Conservation (phyloP, 2,113 vertebrate species). For the Lathamus discolor region DNA sequence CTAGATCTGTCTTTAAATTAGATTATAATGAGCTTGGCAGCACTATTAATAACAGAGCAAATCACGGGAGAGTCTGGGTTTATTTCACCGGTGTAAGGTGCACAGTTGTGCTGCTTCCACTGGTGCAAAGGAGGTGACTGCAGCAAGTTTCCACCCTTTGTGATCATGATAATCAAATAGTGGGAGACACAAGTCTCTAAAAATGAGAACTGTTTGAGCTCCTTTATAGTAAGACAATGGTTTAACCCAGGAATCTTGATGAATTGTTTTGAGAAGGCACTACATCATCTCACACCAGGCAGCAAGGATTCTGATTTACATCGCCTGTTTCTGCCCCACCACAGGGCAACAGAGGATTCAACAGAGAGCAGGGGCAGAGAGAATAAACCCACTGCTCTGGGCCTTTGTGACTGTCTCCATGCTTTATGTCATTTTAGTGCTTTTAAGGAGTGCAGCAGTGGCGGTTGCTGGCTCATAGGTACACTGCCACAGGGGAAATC, state of each 20-base stretch:
- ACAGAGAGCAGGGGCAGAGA: not conserved
- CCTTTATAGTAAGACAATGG: not conserved
- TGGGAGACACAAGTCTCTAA: not conserved
- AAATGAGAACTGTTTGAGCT: constrained; percentile 32
- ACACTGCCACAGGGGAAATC: not conserved
- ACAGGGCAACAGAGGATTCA: not conserved
- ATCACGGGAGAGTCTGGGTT: constrained; percentile 9
- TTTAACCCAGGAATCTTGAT: not conserved
- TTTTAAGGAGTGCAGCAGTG: fast-evolving
- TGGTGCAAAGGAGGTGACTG: constrained; percentile 7
- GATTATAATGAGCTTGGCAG: constrained; percentile 61
- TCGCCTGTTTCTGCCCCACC: not conserved
- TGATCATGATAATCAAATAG: constrained; percentile 46
- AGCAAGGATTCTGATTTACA: not conserved
- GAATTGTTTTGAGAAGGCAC: not conserved
- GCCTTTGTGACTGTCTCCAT: not conserved
- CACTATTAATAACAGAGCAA: constrained; percentile 51
- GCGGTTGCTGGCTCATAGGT: not conserved
- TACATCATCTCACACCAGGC: not conserved
- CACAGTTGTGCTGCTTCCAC: not conserved
- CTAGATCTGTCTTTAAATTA: constrained; percentile 62
- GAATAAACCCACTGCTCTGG: fast-evolving
- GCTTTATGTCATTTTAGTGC: fast-evolving
- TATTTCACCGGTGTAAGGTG: not conserved
- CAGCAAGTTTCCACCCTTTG: not conserved